Percentiles rank a stretch among this genome's conserved stretches.
phyloP scores from a whole-genome alignment of 2,113 vertebrate species.

The Euleptes europaea region DNA sequence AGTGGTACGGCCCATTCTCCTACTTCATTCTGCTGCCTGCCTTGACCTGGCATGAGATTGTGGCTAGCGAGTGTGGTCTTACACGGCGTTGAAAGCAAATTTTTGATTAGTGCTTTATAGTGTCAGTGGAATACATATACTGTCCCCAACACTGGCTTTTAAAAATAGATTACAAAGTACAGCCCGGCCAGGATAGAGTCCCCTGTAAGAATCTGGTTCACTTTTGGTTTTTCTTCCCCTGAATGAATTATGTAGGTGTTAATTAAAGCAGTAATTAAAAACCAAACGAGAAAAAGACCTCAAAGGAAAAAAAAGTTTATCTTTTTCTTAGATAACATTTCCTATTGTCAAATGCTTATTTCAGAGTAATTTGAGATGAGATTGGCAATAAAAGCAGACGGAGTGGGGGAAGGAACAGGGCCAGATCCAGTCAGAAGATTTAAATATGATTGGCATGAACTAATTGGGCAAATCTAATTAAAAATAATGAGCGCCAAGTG shows the following conservation, averaged over 20 bases:
- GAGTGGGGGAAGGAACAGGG: background rate
- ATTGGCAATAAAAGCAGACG: background rate
- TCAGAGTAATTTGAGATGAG: slow-evolving; percentile 32
- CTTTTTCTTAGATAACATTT: background rate
- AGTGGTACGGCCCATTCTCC: no score
- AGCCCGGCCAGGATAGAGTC: background rate
- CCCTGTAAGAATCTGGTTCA: background rate
- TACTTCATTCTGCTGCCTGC: no score
- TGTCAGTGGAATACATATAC: background rate
- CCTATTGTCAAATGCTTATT: slow-evolving; percentile 28
- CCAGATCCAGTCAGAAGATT: background rate
- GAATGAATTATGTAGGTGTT: background rate
- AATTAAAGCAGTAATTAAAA: background rate
- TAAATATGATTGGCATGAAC: background rate
- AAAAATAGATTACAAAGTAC: background rate
- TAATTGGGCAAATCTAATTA: background rate
- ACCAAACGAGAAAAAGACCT: background rate
- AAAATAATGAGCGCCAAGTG: background rate
- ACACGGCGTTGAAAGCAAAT: no score
- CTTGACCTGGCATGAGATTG: no score
- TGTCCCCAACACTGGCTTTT: no score
- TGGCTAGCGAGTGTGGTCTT: no score
- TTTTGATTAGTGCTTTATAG: background rate
- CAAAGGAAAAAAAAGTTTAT: background rate
- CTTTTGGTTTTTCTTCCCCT: background rate